phyloP scores from a whole-genome alignment of 2,797 vertebrate genomes.

The Poeciliopsis turneri region DNA sequence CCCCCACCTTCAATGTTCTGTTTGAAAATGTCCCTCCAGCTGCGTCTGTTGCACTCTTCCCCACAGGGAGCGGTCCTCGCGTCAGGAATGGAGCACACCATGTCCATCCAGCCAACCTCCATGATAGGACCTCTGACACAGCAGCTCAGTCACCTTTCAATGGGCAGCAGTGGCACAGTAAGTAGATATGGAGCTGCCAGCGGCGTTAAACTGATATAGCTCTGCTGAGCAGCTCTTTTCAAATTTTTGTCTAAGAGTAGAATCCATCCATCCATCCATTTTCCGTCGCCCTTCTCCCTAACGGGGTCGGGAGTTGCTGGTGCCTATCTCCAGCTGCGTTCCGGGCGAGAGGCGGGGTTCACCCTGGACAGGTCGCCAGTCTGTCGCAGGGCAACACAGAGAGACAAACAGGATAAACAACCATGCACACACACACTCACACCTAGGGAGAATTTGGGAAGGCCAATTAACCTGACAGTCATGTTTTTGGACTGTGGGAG shows the following conservation, averaged over 20 bases:
- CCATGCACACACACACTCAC: no score
- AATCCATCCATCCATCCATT: no score
- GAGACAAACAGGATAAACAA: no score
- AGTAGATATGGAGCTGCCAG: slow-evolving; percentile 45
- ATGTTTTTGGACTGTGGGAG: no score
- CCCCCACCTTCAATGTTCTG: neutral
- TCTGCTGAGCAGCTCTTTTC: neutral
- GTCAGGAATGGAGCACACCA: slow-evolving; percentile 89
- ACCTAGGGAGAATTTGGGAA: no score
- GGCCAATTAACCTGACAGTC: no score
- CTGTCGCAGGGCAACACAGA: no score
- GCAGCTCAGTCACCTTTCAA: slow-evolving; percentile 92
- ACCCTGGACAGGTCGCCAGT: no score
- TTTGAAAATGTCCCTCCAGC: neutral
- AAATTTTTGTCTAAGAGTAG: neutral
- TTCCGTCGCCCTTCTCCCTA: no score
- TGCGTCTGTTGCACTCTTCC: neutral
- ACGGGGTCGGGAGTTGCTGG: no score
- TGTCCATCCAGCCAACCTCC: slow-evolving; percentile 91
- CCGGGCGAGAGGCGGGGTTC: no score
- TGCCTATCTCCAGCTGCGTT: no score
- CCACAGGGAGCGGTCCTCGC: slow-evolving; percentile 88
- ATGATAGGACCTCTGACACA: slow-evolving; percentile 90
- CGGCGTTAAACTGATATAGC: slow-evolving; percentile 1
- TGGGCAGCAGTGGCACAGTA: slow-evolving; percentile 89